Evolutionary conservation across 2,113 vertebrate genomes (phyloP).

Genomic region (Poeciliopsis retropinna): DNA sequence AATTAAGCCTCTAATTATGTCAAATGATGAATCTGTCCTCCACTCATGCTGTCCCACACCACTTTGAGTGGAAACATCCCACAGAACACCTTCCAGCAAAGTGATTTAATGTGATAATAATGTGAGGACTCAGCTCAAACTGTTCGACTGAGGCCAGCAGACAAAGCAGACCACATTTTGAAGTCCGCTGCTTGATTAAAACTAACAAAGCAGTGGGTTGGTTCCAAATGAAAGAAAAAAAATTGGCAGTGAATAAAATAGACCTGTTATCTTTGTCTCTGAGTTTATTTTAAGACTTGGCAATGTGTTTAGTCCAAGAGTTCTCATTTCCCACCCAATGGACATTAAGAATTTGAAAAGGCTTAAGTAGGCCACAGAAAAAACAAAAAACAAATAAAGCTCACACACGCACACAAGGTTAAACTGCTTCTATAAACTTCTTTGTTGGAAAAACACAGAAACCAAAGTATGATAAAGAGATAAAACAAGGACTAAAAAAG

Average conservation of each 20-base stretch:
- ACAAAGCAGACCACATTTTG: neutral
- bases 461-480: neutral
- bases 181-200: conserved; percentile 1
- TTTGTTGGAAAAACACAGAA: neutral
- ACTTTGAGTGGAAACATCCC: conserved; percentile 11
- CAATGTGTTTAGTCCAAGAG: conserved; percentile 39
- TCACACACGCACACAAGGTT: neutral
- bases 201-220: conserved; percentile 5
- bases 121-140: conserved; percentile 6
- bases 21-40: conserved; percentile 58
- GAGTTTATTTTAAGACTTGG: conserved; percentile 59
- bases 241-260: conserved; percentile 21
- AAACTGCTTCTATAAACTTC: neutral
- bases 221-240: conserved; percentile 10
- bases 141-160: neutral
- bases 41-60: conserved; percentile 35
- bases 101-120: conserved; percentile 22
- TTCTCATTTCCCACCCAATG: conserved; percentile 38
- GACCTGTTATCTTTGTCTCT: conserved; percentile 14
- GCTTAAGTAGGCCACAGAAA: conserved; percentile 59
- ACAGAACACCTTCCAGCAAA: conserved; percentile 17
- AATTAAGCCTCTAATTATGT: conserved; percentile 72
- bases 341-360: conserved; percentile 63
- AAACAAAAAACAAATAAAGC: conserved; percentile 6
- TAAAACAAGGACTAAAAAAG: neutral